A percentile compares a stretch with the other conserved stretches of the same genome.
Conservation (phyloP, 1,140 invertebrate genomes). For the Papilio glaucus region DNA sequence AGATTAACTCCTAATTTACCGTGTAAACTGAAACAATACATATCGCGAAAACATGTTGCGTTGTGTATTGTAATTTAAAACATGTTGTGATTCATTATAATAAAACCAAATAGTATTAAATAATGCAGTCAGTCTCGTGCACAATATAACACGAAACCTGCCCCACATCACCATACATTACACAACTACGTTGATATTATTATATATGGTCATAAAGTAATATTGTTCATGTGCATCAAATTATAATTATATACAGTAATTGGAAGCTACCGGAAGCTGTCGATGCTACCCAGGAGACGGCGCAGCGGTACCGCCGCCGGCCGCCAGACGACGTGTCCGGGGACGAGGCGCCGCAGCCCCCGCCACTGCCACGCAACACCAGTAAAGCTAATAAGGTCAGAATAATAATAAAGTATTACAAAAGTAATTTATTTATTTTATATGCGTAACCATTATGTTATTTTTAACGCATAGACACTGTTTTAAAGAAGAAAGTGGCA, state of each 20-base stretch:
- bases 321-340: conserved; percentile 59
- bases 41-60: background rate
- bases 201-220: too few relatives aligned
- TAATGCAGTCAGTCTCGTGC: too few relatives aligned
- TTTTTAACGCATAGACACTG: too few relatives aligned
- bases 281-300: conserved; percentile 35
- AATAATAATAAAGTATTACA: background rate
- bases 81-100: too few relatives aligned
- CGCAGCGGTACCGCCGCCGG: conserved; percentile 60
- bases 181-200: too few relatives aligned
- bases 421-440: too few relatives aligned
- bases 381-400: conserved; percentile 31
- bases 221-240: too few relatives aligned
- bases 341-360: conserved; percentile 63
- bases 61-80: background rate
- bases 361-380: conserved; percentile 55
- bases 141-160: too few relatives aligned
- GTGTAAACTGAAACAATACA: background rate
- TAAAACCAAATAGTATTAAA: too few relatives aligned
- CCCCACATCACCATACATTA: too few relatives aligned
- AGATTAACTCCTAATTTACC: conserved; percentile 1
- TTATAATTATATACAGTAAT: conserved; percentile 44
- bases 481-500: too few relatives aligned
- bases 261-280: conserved; percentile 67
- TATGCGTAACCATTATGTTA: too few relatives aligned